Evolutionary conservation across 2,797 vertebrate genomes (phyloP).

Genomic region (Lithobates pipiens): DNA sequence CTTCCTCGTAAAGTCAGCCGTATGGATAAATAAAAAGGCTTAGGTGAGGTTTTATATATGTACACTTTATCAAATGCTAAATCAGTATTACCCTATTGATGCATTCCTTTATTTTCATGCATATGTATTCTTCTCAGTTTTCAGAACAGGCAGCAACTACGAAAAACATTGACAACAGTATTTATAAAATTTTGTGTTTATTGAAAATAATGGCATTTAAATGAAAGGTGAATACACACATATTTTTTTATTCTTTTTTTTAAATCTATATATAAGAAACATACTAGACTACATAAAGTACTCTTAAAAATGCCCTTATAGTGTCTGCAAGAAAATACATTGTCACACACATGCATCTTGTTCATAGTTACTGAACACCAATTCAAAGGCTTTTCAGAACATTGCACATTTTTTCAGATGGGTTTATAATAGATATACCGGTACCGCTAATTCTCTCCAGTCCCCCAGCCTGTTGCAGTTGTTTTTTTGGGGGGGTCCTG

Average conservation of each 20-base stretch:
- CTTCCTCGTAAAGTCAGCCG: too few relatives aligned
- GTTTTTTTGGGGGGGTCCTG: too few relatives aligned
- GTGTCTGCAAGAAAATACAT: conserved; percentile 25
- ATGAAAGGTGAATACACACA: conserved; percentile 9
- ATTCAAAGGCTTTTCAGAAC: not conserved
- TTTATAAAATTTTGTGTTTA: conserved; percentile 47
- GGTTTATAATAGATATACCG: not conserved
- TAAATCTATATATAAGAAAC: conserved; percentile 29
- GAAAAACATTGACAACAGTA: not conserved
- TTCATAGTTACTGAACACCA: conserved; percentile 1
- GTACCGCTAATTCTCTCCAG: too few relatives aligned
- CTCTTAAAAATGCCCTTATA: conserved; percentile 28
- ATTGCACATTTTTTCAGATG: not conserved
- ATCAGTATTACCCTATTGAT: too few relatives aligned
- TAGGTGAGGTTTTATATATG: too few relatives aligned
- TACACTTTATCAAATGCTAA: too few relatives aligned
- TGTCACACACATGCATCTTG: conserved; percentile 57
- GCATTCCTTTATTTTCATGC: too few relatives aligned
- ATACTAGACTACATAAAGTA: conserved; percentile 35
- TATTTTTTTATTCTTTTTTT: not conserved
- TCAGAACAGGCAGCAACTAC: not conserved
- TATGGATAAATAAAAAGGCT: too few relatives aligned
- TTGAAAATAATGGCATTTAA: conserved; percentile 32
- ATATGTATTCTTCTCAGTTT: too few relatives aligned
- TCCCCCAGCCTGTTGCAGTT: too few relatives aligned